Evolutionary conservation across 2,888 invertebrate species (phyloP).

Genomic region (Nemurella pictetii): DNA sequence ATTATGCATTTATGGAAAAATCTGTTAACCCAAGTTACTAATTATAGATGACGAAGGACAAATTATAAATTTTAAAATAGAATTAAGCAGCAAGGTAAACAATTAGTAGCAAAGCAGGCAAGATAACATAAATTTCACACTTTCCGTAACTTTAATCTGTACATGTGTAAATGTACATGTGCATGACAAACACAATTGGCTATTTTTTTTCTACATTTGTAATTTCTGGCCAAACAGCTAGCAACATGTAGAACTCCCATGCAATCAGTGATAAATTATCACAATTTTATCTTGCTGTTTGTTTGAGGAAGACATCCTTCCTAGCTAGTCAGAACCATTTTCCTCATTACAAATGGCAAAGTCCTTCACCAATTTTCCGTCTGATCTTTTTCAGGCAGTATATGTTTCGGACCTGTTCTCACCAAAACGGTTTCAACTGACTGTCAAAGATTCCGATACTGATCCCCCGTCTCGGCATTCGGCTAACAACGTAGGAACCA

Average conservation of each 20-base stretch:
- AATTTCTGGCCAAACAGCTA: no score
- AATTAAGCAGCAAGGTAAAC: no score
- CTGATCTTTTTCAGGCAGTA: slow-evolving; percentile 27
- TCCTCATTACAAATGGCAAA: not conserved
- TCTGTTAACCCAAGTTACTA: no score
- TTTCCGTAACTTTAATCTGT: not conserved
- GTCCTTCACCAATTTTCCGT: not conserved
- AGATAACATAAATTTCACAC: no score
- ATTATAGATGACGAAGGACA: no score
- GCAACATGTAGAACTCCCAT: not conserved
- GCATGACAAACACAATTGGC: not conserved
- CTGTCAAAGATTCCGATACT: not conserved
- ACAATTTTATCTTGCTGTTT: not conserved
- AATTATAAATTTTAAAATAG: no score
- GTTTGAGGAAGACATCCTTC: not conserved
- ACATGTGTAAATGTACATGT: not conserved
- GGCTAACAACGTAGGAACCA: not conserved
- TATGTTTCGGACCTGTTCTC: slow-evolving; percentile 35
- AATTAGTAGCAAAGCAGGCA: no score
- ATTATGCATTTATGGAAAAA: not conserved
- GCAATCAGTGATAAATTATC: not conserved
- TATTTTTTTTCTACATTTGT: not conserved
- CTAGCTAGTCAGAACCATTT: not conserved
- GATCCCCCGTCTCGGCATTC: slow-evolving; percentile 14
- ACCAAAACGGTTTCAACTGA: slow-evolving; percentile 19